phyloP scores from a whole-genome alignment of 2,113 vertebrate genomes.

The Vireo altiloquus region DNA sequence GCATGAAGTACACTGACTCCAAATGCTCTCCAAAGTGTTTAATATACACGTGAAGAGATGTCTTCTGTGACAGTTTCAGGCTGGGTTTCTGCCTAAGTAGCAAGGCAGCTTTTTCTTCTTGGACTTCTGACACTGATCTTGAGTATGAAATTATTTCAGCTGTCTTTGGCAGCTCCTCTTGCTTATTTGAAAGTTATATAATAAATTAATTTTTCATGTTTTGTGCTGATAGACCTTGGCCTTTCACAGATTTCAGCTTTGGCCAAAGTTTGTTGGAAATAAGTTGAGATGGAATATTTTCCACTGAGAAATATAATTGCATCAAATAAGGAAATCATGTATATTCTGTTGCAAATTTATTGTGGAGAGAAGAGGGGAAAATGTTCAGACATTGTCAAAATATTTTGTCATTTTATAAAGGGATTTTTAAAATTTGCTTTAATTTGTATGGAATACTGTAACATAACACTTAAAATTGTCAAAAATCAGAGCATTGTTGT shows the following conservation, averaged over 20 bases:
- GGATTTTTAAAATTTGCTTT: not conserved
- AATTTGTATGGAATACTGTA: not conserved
- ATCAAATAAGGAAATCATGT: not conserved
- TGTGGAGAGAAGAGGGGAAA: not conserved
- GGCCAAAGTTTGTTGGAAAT: not conserved
- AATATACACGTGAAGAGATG: not conserved
- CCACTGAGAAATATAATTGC: not conserved
- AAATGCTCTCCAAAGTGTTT: not conserved
- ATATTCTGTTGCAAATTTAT: not conserved
- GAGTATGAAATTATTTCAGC: not conserved
- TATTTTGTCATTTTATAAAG: slow-evolving; percentile 4
- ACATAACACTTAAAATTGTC: not conserved
- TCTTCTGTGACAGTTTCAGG: not conserved
- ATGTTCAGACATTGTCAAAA: not conserved
- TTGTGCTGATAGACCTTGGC: not conserved
- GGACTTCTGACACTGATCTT: not conserved
- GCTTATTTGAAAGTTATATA: not conserved
- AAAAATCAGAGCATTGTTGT: not conserved
- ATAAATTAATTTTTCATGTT: not conserved
- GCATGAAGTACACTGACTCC: not conserved
- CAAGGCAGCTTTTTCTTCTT: not conserved
- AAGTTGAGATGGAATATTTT: not conserved
- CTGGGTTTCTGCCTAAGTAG: not conserved
- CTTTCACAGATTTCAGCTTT: not conserved
- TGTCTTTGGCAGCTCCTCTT: not conserved